Percentiles rank a stretch among this genome's conserved stretches.
Evolutionary conservation across 2,888 invertebrate species (phyloP).

Genomic region (Rhagonycha fulva): DNA sequence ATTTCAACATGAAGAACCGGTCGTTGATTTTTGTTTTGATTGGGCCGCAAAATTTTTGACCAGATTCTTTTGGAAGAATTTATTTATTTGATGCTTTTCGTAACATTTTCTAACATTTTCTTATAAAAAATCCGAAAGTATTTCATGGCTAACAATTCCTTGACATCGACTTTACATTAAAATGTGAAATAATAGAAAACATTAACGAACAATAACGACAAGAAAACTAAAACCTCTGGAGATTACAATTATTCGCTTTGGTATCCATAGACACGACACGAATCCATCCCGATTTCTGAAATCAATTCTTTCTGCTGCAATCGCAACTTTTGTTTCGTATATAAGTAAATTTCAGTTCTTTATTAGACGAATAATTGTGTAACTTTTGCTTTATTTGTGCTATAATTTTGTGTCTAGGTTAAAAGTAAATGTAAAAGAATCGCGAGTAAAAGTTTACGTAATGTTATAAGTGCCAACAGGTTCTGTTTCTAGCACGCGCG

Average conservation of each 20-base stretch:
- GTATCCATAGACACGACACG: slow-evolving; percentile 27
- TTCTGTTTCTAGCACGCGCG: slow-evolving; percentile 6
- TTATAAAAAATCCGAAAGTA: not conserved
- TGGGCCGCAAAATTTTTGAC: not conserved
- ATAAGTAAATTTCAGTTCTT: not conserved
- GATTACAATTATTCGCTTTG: not conserved
- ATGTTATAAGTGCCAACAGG: slow-evolving; percentile 4
- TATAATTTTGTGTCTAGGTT: slow-evolving; percentile 6
- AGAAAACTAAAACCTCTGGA: slow-evolving; percentile 8
- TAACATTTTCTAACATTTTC: not conserved
- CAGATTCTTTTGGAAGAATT: not conserved
- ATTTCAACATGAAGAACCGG: not conserved
- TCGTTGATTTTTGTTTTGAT: not conserved
- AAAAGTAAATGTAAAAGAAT: slow-evolving; percentile 12
- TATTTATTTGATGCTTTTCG: not conserved
- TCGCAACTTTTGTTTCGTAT: not conserved
- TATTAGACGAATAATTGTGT: not conserved
- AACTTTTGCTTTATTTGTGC: slow-evolving; percentile 1
- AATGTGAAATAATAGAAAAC: slow-evolving; percentile 1
- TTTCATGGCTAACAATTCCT: not conserved
- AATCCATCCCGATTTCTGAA: not conserved
- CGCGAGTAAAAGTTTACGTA: slow-evolving; percentile 12
- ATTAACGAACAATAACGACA: slow-evolving; percentile 12
- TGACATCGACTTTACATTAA: not conserved
- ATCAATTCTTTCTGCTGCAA: not conserved